Percentiles rank a stretch among this genome's conserved stretches.
phyloP scores from a whole-genome alignment of 2,888 invertebrate genomes.

The Graphium colonna region DNA sequence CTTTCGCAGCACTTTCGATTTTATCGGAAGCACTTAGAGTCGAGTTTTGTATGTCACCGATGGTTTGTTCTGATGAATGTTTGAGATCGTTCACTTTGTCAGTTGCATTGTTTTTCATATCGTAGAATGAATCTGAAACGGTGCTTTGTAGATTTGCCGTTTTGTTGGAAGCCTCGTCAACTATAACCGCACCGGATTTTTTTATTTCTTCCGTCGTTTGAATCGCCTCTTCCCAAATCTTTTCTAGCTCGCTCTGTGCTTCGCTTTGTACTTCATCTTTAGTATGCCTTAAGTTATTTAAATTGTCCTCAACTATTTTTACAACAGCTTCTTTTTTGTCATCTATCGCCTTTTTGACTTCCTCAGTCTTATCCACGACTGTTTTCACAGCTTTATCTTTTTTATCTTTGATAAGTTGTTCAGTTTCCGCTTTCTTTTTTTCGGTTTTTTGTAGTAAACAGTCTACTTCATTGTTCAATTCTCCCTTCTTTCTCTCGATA shows the following conservation, averaged over 20 bases:
- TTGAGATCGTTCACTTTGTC: conserved; percentile 47
- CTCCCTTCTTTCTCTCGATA: conserved; percentile 27
- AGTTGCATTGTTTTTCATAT: conserved; percentile 40
- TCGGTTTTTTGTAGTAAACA: conserved; percentile 36
- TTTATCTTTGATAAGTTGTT: conserved; percentile 38
- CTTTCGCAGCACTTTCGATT: conserved; percentile 72
- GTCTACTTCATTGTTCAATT: conserved; percentile 27
- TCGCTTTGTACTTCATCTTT: conserved; percentile 40
- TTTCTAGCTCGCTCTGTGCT: conserved; percentile 52
- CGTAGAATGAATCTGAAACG: conserved; percentile 41
- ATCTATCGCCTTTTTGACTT: conserved; percentile 28
- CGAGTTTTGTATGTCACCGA: conserved; percentile 63
- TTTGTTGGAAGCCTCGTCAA: conserved; percentile 58
- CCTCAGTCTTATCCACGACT: conserved; percentile 31
- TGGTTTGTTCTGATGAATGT: conserved; percentile 56
- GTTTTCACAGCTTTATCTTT: conserved; percentile 36
- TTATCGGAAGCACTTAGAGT: conserved; percentile 72
- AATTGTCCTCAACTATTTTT: conserved; percentile 32
- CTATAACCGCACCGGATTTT: conserved; percentile 59
- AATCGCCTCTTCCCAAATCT: conserved; percentile 69
- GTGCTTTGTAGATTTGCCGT: conserved; percentile 51
- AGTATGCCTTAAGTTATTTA: conserved; percentile 32
- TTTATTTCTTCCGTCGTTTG: conserved; percentile 68
- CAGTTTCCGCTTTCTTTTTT: conserved; percentile 41
- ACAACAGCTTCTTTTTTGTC: conserved; percentile 31